Conservation (phyloP, 2,797 vertebrate genomes). For the Gambusia yucatana region DNA sequence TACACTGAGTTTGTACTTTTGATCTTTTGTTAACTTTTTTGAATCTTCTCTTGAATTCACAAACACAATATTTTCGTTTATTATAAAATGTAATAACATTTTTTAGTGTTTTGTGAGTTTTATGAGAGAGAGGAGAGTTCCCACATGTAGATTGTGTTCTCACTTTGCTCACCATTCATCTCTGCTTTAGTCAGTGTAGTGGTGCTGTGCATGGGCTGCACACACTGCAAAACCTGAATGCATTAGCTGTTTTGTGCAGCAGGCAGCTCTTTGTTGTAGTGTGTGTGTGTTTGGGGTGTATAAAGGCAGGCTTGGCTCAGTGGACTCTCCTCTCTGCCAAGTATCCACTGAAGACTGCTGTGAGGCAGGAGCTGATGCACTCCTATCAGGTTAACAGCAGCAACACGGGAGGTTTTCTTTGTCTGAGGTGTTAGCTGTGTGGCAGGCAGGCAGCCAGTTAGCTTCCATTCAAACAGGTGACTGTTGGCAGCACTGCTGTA, state of each 20-base stretch:
- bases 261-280: not conserved
- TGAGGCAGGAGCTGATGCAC: conserved; percentile 2
- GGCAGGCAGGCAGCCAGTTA: not conserved
- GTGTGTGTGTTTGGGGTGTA: conserved; percentile 1
- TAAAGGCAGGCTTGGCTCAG: not conserved
- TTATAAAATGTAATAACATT: not conserved
- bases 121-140: not conserved
- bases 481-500: not conserved
- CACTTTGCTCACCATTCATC: not conserved
- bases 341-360: not conserved
- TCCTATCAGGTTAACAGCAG: not conserved
- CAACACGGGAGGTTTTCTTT: not conserved
- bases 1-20: not conserved
- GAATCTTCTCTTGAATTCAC: not conserved
- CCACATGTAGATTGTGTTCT: not conserved
- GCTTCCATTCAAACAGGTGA: not conserved
- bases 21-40: not conserved
- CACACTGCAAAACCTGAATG: not conserved
- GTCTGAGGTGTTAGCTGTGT: not conserved
- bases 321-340: not conserved
- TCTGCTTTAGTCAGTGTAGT: not conserved
- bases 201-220: not conserved
- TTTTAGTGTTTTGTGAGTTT: not conserved
- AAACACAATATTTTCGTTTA: not conserved
- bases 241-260: not conserved